phyloP scores from a whole-genome alignment of 2,797 vertebrate genomes.

The Siniperca scherzeri region DNA sequence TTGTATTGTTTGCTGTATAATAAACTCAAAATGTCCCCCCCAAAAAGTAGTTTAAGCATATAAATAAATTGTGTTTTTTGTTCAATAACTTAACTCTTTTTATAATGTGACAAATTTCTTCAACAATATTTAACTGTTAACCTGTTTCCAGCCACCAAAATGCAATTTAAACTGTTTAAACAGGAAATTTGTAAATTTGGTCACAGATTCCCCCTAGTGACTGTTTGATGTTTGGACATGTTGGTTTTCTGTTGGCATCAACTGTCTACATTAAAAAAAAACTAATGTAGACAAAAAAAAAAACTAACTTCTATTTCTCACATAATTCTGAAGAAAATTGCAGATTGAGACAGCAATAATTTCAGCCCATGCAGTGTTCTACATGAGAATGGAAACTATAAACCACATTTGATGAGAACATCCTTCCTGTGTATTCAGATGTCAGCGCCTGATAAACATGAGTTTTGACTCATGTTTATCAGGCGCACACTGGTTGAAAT shows the following conservation, averaged over 20 bases:
- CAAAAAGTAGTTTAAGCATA: neutral
- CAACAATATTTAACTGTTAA: neutral
- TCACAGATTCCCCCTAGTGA: slow-evolving; percentile 59
- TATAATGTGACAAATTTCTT: neutral
- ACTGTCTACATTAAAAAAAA: neutral
- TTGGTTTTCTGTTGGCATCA: neutral
- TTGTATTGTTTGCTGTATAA: neutral
- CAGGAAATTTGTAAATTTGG: neutral
- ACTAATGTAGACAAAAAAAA: too few species aligned
- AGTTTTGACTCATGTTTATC: too few species aligned
- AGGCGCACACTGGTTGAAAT: neutral
- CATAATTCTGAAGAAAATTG: neutral
- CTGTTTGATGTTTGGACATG: slow-evolving; percentile 14
- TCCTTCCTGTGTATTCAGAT: slow-evolving; percentile 57
- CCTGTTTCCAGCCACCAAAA: neutral
- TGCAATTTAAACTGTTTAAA: neutral
- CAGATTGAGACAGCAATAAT: neutral
- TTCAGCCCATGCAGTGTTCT: neutral
- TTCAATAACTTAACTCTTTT: neutral
- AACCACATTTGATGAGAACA: slow-evolving; percentile 11
- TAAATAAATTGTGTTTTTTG: neutral
- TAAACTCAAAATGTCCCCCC: neutral
- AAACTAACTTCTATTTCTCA: neutral
- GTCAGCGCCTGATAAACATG: slow-evolving; percentile 41
- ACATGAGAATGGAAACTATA: slow-evolving; percentile 21